Conservation (phyloP, 2,113 vertebrate genomes). For the Gambusia holbrooki region DNA sequence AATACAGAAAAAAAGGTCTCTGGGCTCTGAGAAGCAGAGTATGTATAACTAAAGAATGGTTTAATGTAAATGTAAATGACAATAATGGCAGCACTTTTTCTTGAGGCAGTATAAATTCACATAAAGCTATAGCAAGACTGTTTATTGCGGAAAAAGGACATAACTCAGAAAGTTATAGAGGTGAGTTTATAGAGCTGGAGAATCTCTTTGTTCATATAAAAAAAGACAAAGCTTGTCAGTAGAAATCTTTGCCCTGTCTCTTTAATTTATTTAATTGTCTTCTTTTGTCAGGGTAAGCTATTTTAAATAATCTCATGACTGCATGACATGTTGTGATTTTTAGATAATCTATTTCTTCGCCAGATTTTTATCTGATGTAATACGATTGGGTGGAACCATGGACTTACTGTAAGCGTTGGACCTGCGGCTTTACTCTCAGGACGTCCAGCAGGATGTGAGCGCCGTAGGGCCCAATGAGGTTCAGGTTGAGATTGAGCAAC, state of each 20-base stretch:
- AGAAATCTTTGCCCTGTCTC: slow-evolving; percentile 1
- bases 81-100: not conserved
- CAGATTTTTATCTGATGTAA: not conserved
- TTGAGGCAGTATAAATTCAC: not conserved
- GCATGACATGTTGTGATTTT: not conserved
- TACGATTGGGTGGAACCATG: not conserved
- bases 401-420: slow-evolving; percentile 81
- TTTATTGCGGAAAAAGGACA: slow-evolving; percentile 6
- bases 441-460: slow-evolving; percentile 78
- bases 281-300: not conserved
- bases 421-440: slow-evolving; percentile 74
- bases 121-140: not conserved
- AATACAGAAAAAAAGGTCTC: not conserved
- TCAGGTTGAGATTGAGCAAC: slow-evolving; percentile 84
- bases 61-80: not conserved
- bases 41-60: not conserved
- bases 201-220: slow-evolving; percentile 35
- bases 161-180: slow-evolving; percentile 15
- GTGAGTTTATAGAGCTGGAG: slow-evolving; percentile 17
- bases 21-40: not conserved
- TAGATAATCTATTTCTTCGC: not conserved
- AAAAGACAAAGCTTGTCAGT: slow-evolving; percentile 23
- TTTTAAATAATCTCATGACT: not conserved
- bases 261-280: slow-evolving; percentile 6
- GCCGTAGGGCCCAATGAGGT: slow-evolving; percentile 79